Conservation (phyloP, 1,140 invertebrate species). For the Anoplophora glabripennis region DNA sequence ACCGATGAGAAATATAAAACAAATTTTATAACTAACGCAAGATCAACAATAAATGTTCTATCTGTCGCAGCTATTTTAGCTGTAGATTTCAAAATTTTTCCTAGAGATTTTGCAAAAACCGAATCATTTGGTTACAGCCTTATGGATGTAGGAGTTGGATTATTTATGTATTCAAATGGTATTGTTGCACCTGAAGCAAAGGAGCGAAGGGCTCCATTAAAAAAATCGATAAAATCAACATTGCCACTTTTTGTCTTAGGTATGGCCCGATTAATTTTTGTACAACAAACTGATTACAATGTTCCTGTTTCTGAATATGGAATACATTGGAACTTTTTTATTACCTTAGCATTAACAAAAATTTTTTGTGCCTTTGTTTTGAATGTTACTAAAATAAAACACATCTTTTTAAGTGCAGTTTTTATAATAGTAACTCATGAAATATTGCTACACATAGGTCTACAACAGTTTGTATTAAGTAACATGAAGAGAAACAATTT, state of each 20-base stretch:
- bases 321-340: conserved; percentile 96
- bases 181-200: conserved; percentile 63
- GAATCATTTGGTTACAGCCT: conserved; percentile 82
- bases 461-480: conserved; percentile 72
- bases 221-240: conserved; percentile 45
- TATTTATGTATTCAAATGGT: conserved; percentile 85
- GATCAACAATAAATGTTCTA: conserved; percentile 68
- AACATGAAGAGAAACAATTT: conserved; percentile 58
- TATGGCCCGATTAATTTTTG: conserved; percentile 61
- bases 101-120: conserved; percentile 81
- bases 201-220: conserved; percentile 43
- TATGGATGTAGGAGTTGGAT: conserved; percentile 93
- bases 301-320: conserved; percentile 91
- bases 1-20: conserved; percentile 44
- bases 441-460: conserved; percentile 58
- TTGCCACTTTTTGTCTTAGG: conserved; percentile 69
- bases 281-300: conserved; percentile 73
- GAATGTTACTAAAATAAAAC: conserved; percentile 48
- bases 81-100: conserved; percentile 89
- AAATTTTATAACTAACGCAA: conserved; percentile 63
- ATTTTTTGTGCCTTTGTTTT: conserved; percentile 63
- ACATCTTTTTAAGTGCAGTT: conserved; percentile 44
- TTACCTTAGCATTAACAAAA: conserved; percentile 84
- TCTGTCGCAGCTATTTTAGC: conserved; percentile 85
- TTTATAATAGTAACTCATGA: conserved; percentile 66